Percentiles rank a stretch among this genome's conserved stretches.
These are phyloP conservation scores for Martes martes DNA, from an alignment of 2,113 vertebrate species.

Conservation along the genomic window DNA sequence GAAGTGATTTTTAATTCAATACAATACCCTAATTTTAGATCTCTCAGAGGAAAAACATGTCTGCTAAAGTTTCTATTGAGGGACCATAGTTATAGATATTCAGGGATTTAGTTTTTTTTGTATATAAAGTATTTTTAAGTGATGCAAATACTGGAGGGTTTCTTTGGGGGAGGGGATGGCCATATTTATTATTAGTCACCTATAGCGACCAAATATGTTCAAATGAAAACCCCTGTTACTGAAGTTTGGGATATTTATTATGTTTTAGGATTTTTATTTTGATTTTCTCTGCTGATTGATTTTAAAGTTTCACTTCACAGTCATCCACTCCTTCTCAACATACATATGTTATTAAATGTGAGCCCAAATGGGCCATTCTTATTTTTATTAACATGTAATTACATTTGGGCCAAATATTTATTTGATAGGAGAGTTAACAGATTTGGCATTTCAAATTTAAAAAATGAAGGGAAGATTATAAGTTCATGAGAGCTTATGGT, in stretches of 20 bases:
- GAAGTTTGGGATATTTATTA: neutral
- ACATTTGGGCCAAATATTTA: slow-evolving; percentile 74
- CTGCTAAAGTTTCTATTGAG: slow-evolving; percentile 10
- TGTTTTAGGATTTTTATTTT: slow-evolving; percentile 49
- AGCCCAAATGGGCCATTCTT: slow-evolving; percentile 70
- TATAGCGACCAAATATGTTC: slow-evolving; percentile 14
- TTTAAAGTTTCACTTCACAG: slow-evolving; percentile 72
- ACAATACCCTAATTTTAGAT: neutral
- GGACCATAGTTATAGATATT: neutral
- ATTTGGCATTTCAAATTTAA: slow-evolving; percentile 62
- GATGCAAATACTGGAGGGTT: neutral
- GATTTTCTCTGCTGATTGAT: slow-evolving; percentile 57
- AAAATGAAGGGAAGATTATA: slow-evolving; percentile 63
- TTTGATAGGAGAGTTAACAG: slow-evolving; percentile 62
- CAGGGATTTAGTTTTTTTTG: neutral
- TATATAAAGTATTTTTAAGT: neutral
- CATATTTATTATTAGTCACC: slow-evolving; percentile 23
- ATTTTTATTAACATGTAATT: slow-evolving; percentile 78
- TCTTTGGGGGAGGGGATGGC: neutral
- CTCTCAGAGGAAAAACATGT: neutral
- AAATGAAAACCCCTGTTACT: slow-evolving; percentile 17
- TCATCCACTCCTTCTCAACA: slow-evolving; percentile 55
- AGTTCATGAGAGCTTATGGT: slow-evolving; percentile 57
- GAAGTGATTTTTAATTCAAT: neutral
- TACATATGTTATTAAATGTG: slow-evolving; percentile 73